Percentiles rank a stretch among this genome's conserved stretches.
phyloP scores from a whole-genome alignment of 2,797 vertebrate species.

The Choloepus didactylus region DNA sequence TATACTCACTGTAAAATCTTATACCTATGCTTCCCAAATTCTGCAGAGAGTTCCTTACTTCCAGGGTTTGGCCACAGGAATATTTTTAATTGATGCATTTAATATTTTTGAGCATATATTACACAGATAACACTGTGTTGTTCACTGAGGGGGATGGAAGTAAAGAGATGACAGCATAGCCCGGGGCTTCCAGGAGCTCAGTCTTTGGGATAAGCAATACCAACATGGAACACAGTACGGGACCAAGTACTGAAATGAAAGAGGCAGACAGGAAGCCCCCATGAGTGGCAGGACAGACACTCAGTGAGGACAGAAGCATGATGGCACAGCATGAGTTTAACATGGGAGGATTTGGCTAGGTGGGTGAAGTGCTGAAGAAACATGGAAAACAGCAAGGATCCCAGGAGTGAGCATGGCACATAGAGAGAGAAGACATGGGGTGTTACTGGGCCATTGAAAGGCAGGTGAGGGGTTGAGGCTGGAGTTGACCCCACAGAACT shows the following conservation, averaged over 20 bases:
- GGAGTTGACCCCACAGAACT: background rate
- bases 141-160: background rate
- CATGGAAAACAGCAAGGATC: background rate
- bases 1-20: background rate
- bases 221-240: background rate
- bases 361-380: background rate
- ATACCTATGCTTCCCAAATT: background rate
- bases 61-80: background rate
- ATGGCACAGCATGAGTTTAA: fast-evolving
- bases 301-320: background rate
- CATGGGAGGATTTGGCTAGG: no score
- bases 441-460: no score
- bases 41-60: background rate
- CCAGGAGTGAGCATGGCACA: fast-evolving
- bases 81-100: background rate
- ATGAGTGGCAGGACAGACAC: background rate
- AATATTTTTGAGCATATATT: background rate
- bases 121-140: background rate
- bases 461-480: background rate
- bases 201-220: background rate
- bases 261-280: background rate
- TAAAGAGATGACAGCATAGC: background rate
- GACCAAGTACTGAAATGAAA: background rate
- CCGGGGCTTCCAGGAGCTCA: background rate
- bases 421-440: no score